phyloP scores from a whole-genome alignment of 1,140 invertebrate genomes.

The Bradysia coprophila region DNA sequence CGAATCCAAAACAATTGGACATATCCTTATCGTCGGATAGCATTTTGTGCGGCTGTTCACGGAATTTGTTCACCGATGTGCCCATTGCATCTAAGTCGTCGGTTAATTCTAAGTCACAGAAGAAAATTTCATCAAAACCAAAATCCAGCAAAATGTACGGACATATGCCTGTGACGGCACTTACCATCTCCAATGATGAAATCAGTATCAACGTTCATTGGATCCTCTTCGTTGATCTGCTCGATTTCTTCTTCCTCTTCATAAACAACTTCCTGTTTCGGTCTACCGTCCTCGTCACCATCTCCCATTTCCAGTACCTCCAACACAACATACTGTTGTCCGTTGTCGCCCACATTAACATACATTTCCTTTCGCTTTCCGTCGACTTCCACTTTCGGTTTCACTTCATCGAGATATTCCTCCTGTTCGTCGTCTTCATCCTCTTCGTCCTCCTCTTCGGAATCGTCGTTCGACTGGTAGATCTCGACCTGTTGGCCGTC shows the following conservation, averaged over 20 bases:
- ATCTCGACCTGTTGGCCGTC: conserved; percentile 29
- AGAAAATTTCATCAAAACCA: background rate
- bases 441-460: conserved; percentile 28
- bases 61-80: conserved; percentile 14
- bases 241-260: background rate
- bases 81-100: conserved; percentile 5
- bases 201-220: no score
- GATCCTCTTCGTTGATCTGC: background rate
- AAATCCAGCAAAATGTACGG: conserved; percentile 1
- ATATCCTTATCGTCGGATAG: conserved; percentile 39
- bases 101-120: background rate
- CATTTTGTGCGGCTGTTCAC: conserved; percentile 21
- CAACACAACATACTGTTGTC: conserved; percentile 69
- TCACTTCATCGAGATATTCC: conserved; percentile 22
- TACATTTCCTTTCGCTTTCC: conserved; percentile 22
- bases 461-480: conserved; percentile 35
- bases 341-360: conserved; percentile 53
- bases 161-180: background rate
- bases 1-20: conserved; percentile 72
- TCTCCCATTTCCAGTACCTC: conserved; percentile 64
- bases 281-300: conserved; percentile 31
- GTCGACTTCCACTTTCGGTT: conserved; percentile 12
- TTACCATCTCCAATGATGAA: no score
- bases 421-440: conserved; percentile 9
- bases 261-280: background rate